phyloP scores from a whole-genome alignment of 2,113 vertebrate genomes.

The Leptosomus discolor region DNA sequence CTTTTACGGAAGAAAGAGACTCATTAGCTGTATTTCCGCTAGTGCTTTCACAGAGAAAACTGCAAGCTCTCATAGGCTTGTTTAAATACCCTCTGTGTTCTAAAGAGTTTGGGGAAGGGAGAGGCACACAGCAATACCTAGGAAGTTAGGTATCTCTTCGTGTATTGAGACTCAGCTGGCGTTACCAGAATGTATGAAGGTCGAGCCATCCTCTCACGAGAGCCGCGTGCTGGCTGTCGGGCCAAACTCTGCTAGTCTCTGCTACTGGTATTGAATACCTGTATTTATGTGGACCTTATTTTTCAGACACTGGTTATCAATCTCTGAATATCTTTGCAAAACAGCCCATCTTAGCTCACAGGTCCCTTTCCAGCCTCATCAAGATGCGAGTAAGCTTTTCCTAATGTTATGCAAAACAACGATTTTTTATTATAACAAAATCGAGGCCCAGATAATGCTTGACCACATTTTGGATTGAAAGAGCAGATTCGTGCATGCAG shows the following conservation, averaged over 20 bases:
- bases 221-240: neutral
- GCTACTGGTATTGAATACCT: neutral
- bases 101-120: neutral
- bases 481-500: neutral
- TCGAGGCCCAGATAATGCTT: neutral
- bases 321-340: neutral
- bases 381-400: neutral
- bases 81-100: neutral
- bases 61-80: neutral
- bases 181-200: neutral
- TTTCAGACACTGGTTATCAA: neutral
- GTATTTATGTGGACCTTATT: neutral
- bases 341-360: neutral
- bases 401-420: neutral
- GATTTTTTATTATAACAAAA: too few species aligned
- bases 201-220: neutral
- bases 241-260: neutral
- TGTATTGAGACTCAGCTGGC: neutral
- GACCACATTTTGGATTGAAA: neutral
- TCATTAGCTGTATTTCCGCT: neutral
- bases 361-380: neutral
- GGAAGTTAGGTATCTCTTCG: neutral
- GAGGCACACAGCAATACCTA: neutral
- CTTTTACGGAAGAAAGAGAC: neutral
- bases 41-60: neutral